phyloP scores from a whole-genome alignment of 1,140 invertebrate species.

The Armadillidium nasatum region DNA sequence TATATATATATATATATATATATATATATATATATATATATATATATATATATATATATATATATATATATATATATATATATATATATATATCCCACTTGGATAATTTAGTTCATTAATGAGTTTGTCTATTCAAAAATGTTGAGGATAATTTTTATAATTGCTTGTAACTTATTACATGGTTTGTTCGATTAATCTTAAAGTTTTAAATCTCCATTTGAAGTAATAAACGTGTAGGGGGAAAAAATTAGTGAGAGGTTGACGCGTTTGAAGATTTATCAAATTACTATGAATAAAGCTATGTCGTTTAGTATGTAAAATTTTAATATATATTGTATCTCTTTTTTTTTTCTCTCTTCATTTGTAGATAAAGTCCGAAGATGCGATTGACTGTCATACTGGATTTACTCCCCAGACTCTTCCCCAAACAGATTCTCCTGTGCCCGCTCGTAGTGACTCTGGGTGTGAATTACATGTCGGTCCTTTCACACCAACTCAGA shows the following conservation, averaged over 20 bases:
- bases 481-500: constrained; percentile 43
- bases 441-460: constrained; percentile 43
- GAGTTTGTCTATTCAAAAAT: background rate
- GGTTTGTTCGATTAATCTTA: too few species aligned
- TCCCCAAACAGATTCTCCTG: constrained; percentile 40
- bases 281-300: background rate
- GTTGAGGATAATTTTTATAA: background rate
- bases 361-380: constrained; percentile 34
- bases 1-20: background rate
- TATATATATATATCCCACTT: constrained; percentile 5
- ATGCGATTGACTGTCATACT: constrained; percentile 28
- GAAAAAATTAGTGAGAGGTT: background rate
- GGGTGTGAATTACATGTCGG: constrained; percentile 44
- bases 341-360: background rate
- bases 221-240: too few species aligned
- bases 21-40: constrained; percentile 26
- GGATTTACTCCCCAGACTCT: constrained; percentile 32
- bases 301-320: background rate
- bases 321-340: background rate
- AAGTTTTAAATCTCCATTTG: too few species aligned
- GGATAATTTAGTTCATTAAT: background rate
- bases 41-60: constrained; percentile 12
- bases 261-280: background rate
- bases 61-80: constrained; percentile 27
- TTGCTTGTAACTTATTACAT: too few species aligned